Percentiles rank a stretch among this genome's conserved stretches.
Evolutionary conservation across 1,140 invertebrate genomes (phyloP).

Genomic region (Cydia amplana): DNA sequence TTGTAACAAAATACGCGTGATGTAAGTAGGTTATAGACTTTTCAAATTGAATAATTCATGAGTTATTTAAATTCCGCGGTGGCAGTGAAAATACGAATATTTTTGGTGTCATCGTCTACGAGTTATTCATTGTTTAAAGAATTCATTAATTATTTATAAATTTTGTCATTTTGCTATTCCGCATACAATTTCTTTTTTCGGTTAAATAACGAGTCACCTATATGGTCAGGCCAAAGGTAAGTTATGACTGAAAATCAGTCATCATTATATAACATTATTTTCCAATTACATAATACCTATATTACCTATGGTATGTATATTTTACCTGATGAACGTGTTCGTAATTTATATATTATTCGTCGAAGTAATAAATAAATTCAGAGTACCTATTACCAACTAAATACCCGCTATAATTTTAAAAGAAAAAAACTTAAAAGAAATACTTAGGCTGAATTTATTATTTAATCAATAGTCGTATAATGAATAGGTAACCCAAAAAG

Average conservation of each 20-base stretch:
- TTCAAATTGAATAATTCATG: slow-evolving; percentile 26
- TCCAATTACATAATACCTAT: slow-evolving; percentile 7
- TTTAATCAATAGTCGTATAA: too few species aligned
- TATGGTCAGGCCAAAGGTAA: neutral
- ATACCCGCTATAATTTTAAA: too few species aligned
- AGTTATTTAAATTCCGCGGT: slow-evolving; percentile 10
- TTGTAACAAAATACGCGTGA: slow-evolving; percentile 13
- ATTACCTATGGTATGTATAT: neutral
- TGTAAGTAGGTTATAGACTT: slow-evolving; percentile 27
- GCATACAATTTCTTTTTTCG: slow-evolving; percentile 1
- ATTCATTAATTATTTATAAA: slow-evolving; percentile 29
- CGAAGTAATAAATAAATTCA: too few species aligned
- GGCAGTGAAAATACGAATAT: slow-evolving; percentile 19
- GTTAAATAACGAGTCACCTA: slow-evolving; percentile 2
- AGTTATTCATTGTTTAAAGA: neutral
- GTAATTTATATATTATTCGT: too few species aligned
- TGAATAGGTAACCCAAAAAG: too few species aligned
- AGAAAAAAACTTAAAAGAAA: too few species aligned
- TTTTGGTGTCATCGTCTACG: neutral
- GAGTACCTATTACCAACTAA: too few species aligned
- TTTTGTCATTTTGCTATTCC: neutral
- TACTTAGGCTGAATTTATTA: too few species aligned
- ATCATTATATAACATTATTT: neutral
- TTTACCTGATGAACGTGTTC: neutral
- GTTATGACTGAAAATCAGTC: neutral